Conservation (phyloP, 1,140 invertebrate genomes). For the Drosophila kohkoa region DNA sequence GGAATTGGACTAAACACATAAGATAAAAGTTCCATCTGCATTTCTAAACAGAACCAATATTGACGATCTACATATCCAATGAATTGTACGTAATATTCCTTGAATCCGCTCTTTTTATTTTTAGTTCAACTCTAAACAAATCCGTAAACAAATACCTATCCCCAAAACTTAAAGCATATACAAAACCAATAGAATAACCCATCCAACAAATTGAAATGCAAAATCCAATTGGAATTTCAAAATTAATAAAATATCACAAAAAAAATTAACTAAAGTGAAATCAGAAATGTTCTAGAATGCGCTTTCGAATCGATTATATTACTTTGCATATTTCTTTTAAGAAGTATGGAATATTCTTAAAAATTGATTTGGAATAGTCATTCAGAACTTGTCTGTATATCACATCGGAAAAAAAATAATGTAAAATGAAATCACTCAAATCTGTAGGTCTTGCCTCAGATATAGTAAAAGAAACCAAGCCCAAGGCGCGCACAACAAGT, state of each 20-base stretch:
- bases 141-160: conserved; percentile 13
- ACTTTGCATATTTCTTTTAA: not conserved
- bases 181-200: conserved; percentile 84
- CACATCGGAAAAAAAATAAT: conserved; percentile 27
- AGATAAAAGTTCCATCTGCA: conserved; percentile 46
- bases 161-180: conserved; percentile 53
- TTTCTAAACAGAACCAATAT: conserved; percentile 71
- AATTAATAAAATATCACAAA: conserved; percentile 47
- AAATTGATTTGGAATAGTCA: conserved; percentile 13
- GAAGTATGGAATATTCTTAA: not conserved
- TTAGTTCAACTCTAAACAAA: conserved; percentile 31
- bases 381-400: not conserved
- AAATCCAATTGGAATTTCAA: conserved; percentile 72
- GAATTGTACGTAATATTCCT: conserved; percentile 63
- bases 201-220: conserved; percentile 57
- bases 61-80: conserved; percentile 66
- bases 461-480: conserved; percentile 54
- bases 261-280: conserved; percentile 27
- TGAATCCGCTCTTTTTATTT: conserved; percentile 24
- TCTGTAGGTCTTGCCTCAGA: conserved; percentile 4
- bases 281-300: not conserved
- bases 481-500: conserved; percentile 65
- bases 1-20: conserved; percentile 39
- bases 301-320: not conserved
- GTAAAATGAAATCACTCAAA: conserved; percentile 24